Evolutionary conservation across 2,888 invertebrate species (phyloP).

Genomic region (Epinotia demarniana): DNA sequence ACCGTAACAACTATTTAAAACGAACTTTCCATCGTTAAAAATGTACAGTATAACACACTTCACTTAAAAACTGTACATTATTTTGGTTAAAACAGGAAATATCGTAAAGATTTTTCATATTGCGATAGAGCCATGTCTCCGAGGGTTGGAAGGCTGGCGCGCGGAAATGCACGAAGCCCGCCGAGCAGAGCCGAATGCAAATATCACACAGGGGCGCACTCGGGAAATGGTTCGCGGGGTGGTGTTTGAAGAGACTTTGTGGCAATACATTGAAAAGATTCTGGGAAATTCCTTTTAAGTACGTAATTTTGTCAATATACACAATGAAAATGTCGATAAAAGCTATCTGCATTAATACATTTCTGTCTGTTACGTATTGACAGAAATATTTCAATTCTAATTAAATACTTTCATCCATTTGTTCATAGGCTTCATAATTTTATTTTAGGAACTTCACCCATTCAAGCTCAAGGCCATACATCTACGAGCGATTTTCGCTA

Average conservation of each 20-base stretch:
- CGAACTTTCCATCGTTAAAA: constrained; percentile 52
- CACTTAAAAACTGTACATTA: constrained; percentile 62
- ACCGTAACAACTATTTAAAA: constrained; percentile 58
- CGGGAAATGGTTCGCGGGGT: constrained; percentile 29
- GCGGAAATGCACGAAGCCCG: constrained; percentile 75
- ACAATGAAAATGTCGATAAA: too few species aligned
- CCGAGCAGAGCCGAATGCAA: constrained; percentile 77
- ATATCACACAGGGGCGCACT: constrained; percentile 68
- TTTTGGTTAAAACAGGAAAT: constrained; percentile 62
- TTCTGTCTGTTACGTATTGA: too few species aligned
- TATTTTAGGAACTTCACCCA: too few species aligned
- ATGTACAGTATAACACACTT: constrained; percentile 59
- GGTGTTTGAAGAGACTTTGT: not conserved
- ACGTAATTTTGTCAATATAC: too few species aligned
- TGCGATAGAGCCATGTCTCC: constrained; percentile 71
- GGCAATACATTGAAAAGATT: too few species aligned
- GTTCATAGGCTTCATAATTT: too few species aligned
- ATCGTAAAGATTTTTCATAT: constrained; percentile 76
- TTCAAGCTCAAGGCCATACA: too few species aligned
- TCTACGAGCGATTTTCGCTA: too few species aligned
- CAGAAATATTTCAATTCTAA: too few species aligned
- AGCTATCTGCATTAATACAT: too few species aligned
- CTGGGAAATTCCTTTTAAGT: not conserved
- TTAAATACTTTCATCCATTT: too few species aligned
- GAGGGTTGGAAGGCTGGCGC: constrained; percentile 74